Conservation (phyloP, 2,888 invertebrate species). For the Carcina quercana region DNA sequence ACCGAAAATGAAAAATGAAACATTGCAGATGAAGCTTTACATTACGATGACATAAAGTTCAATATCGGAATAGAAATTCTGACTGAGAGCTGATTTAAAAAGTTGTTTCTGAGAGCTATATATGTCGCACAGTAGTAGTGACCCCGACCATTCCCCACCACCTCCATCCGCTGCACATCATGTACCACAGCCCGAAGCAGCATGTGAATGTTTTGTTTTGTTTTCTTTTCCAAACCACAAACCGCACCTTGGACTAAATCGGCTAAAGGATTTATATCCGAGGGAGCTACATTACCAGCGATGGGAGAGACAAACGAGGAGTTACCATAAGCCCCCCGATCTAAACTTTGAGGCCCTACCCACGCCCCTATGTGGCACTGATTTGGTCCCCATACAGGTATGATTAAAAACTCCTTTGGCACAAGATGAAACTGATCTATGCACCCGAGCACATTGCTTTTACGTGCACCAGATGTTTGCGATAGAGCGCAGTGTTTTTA, state of each 20-base stretch:
- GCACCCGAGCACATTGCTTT: conserved; percentile 62
- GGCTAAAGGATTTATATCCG: conserved; percentile 72
- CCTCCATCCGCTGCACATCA: conserved; percentile 53
- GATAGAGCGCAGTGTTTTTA: conserved; percentile 38
- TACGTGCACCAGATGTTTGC: conserved; percentile 52
- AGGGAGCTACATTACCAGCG: conserved; percentile 78
- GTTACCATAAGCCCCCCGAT: conserved; percentile 73
- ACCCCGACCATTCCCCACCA: conserved; percentile 22
- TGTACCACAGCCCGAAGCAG: conserved; percentile 67
- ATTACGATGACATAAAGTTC: too few species aligned
- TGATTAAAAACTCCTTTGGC: conserved; percentile 57
- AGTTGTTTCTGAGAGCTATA: too few species aligned
- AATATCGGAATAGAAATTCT: too few species aligned
- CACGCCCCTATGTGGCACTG: conserved; percentile 67
- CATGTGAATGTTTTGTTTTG: conserved; percentile 75
- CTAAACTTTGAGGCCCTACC: conserved; percentile 69
- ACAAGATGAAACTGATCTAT: conserved; percentile 44
- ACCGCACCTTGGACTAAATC: conserved; percentile 70
- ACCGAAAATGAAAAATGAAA: too few species aligned
- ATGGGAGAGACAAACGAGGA: conserved; percentile 79
- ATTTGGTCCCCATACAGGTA: conserved; percentile 72
- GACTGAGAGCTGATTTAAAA: too few species aligned
- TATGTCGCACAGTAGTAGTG: too few species aligned
- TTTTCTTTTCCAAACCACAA: conserved; percentile 73
- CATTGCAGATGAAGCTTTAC: too few species aligned